A percentile compares a stretch with the other conserved stretches of the same genome.
phyloP scores from a whole-genome alignment of 2,113 vertebrate genomes.

The Todiramphus chloris region DNA sequence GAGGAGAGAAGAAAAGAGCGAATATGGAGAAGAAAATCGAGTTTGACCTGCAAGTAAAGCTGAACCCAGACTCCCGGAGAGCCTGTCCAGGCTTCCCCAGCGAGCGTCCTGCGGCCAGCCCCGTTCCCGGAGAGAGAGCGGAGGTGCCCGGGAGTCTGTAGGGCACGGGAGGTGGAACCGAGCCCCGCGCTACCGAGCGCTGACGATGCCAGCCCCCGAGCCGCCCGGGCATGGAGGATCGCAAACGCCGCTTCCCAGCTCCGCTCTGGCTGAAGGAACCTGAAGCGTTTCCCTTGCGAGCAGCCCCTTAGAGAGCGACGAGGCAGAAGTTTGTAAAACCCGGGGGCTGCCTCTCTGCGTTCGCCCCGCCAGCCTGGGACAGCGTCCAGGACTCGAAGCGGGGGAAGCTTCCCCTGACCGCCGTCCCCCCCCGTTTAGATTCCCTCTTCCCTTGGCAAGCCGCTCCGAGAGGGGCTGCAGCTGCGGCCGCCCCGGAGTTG shows the following conservation, averaged over 20 bases:
- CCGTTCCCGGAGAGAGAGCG: accelerated
- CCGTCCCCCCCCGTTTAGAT: accelerated
- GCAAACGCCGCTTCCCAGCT: neutral
- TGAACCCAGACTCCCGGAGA: neutral
- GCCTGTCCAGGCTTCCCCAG: neutral
- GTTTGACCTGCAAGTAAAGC: neutral
- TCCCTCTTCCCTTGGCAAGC: neutral
- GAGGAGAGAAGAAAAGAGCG: slow-evolving; percentile 27
- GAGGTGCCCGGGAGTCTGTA: neutral
- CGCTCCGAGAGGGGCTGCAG: neutral
- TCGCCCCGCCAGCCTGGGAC: neutral
- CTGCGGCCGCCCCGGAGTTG: neutral
- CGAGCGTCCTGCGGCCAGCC: neutral
- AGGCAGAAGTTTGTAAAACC: neutral
- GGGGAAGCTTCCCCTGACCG: neutral
- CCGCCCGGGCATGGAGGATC: neutral
- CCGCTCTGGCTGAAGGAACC: neutral
- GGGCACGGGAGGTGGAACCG: neutral
- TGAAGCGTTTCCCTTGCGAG: neutral
- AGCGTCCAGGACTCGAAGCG: neutral
- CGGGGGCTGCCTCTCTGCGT: neutral
- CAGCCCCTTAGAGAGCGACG: neutral
- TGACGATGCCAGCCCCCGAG: neutral
- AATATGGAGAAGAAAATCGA: slow-evolving; percentile 20
- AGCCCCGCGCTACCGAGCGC: accelerated